Base-by-base conservation (phyloP, 2,888 invertebrate genomes). In the Lasioglossum calceatum region DNA sequence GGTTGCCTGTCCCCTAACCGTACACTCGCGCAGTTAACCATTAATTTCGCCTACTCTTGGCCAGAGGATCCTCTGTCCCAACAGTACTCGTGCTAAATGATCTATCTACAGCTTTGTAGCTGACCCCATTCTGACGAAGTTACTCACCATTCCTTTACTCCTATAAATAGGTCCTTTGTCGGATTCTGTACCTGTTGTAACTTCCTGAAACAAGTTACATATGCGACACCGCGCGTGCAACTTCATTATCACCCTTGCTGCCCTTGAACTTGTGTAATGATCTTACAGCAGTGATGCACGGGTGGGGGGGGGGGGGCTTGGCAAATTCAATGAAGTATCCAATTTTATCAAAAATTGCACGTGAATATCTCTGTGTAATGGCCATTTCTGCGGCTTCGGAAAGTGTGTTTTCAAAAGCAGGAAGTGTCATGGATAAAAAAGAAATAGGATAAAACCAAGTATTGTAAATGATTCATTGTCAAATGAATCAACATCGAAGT, bases 101-200 rank as follows among this genome's bases (percentile, higher is more conserved):
- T 54, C 54, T 27, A 14, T 27, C 14, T 5, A 14, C 14, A 27
- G 61, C 61, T 61, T 27, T 61, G 61, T 27, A 27, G n/a, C 61
- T 27, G 27, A n/a, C 27, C 61, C 61, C 61, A 61, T 27, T 61
- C 12, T 27, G 27, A 27, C 61, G 1, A 54, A 61, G 67, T 67
- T 16, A 7, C 36, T 7, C 7, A 36, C 32, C 16, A 32, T 36
- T 36, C 32, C 16, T 36, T 67, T 67, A 1, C 27, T 67, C 36
- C 67, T 67, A 36, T 67, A 67, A 67, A 67, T 67, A 67, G 67
- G 7, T 32, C 67, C 67, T 54, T 54, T 54, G 54, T 54, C 10
- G 23, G 54, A 54, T 23, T 54, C 54, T 23, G 23, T 23, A 54
- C 23, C 23, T 23, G 23, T 10, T 54, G 23, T 23, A 54, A 23